These are phyloP conservation scores for Melanotaenia boesemani DNA, from an alignment of 2,797 vertebrate species.

Conservation along the genomic window DNA sequence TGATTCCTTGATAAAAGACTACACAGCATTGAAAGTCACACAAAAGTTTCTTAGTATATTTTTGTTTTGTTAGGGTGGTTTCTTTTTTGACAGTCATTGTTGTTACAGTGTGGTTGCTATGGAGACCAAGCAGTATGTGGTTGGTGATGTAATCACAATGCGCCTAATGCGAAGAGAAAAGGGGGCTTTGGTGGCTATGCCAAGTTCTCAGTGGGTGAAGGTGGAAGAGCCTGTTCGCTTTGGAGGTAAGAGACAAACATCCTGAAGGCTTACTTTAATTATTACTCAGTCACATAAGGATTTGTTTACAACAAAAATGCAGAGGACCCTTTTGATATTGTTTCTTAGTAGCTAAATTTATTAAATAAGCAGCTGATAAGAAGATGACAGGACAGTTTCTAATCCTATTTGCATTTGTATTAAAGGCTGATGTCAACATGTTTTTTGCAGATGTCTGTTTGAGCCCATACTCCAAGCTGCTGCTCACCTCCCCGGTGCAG, in stretches of 20 bases:
- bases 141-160: slow-evolving; percentile 94
- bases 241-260: slow-evolving; percentile 82
- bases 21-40: not conserved
- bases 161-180: slow-evolving; percentile 96
- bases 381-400: not conserved
- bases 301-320: not conserved
- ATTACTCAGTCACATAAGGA: not conserved
- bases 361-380: not conserved
- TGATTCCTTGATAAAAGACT: not conserved
- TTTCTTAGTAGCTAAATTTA: not conserved
- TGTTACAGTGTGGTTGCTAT: slow-evolving; percentile 93
- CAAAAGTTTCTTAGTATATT: not conserved
- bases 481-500: slow-evolving; percentile 91
- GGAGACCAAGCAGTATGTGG: slow-evolving; percentile 92
- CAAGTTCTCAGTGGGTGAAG: slow-evolving; percentile 93
- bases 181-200: slow-evolving; percentile 93
- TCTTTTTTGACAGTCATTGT: not conserved
- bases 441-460: slow-evolving; percentile 86
- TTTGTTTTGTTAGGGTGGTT: not conserved
- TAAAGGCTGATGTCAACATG: not conserved
- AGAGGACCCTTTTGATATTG: no score
- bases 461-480: slow-evolving; percentile 94
- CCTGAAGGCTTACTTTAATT: not conserved
- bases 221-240: slow-evolving; percentile 93
- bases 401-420: not conserved